phyloP scores from a whole-genome alignment of 1,140 invertebrate genomes.

The Zaprionus ghesquierei region DNA sequence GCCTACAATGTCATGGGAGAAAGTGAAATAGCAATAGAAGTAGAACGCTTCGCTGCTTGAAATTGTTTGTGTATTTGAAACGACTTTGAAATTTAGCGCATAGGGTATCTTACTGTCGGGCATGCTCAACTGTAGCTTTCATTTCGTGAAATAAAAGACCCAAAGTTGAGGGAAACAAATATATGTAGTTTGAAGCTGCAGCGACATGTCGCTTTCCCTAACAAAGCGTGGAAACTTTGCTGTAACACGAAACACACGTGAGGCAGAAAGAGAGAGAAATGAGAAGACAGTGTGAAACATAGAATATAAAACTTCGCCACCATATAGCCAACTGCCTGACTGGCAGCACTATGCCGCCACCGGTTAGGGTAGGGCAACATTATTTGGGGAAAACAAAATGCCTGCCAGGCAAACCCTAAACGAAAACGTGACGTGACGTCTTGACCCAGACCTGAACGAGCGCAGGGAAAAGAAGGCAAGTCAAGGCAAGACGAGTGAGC shows the following conservation, averaged over 20 bases:
- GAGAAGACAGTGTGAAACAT: too few relatives aligned
- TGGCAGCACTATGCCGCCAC: background rate
- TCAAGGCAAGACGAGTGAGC: constrained; percentile 7
- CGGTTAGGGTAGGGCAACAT: background rate
- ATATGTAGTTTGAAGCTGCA: background rate
- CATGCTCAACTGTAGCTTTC: too few relatives aligned
- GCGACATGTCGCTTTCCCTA: background rate
- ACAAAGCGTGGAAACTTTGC: background rate
- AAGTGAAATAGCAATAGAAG: too few relatives aligned
- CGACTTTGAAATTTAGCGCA: too few relatives aligned
- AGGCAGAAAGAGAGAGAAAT: too few relatives aligned
- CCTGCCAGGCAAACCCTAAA: constrained; percentile 53
- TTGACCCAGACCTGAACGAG: constrained; percentile 53
- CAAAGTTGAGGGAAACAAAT: background rate
- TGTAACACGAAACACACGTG: background rate
- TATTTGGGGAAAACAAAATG: constrained; percentile 47
- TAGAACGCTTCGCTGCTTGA: too few relatives aligned
- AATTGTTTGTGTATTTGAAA: too few relatives aligned
- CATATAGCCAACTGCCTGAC: background rate
- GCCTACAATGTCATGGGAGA: too few relatives aligned
- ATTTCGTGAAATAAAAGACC: background rate
- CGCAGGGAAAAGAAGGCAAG: constrained; percentile 9
- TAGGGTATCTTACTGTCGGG: too few relatives aligned
- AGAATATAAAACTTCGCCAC: too few relatives aligned
- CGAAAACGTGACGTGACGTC: constrained; percentile 72